These are phyloP conservation scores for Zaprionus lineosus DNA, from an alignment of 2,888 invertebrate species.

Conservation along the genomic window DNA sequence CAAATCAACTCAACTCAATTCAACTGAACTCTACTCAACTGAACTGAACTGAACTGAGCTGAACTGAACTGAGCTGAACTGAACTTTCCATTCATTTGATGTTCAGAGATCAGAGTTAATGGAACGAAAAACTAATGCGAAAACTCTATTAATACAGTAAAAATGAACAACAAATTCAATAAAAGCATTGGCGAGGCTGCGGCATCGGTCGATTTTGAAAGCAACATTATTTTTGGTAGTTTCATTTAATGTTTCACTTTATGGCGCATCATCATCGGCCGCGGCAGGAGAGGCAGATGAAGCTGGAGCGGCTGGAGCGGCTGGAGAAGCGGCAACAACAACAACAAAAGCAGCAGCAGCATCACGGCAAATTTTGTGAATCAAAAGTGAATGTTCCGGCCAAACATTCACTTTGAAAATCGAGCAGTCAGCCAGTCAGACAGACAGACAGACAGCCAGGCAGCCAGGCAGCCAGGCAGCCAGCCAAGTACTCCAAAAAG, in stretches of 20 bases:
- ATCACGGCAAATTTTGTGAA: conserved; percentile 24
- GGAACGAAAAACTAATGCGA: conserved; percentile 25
- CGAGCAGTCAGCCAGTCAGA: conserved; percentile 52
- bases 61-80: too few relatives aligned
- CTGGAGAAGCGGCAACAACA: too few relatives aligned
- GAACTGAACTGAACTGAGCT: too few relatives aligned
- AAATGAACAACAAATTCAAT: conserved; percentile 29
- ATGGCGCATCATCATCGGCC: conserved; percentile 64
- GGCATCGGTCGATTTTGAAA: conserved; percentile 48
- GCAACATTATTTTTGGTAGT: conserved; percentile 53
- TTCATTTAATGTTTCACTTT: conserved; percentile 53
- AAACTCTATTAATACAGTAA: conserved; percentile 33
- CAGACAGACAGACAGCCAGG: conserved; percentile 58
- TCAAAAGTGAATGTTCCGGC: conserved; percentile 65
- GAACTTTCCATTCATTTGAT: too few relatives aligned
- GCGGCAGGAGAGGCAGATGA: too few relatives aligned
- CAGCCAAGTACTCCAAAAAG: conserved; percentile 26
- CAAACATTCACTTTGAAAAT: conserved; percentile 65
- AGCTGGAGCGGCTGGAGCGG: too few relatives aligned
- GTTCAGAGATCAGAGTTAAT: too few relatives aligned
- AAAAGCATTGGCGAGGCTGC: conserved; percentile 37
- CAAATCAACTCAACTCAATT: too few relatives aligned
- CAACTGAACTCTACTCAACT: too few relatives aligned
- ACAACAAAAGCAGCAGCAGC: too few relatives aligned
- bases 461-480: conserved; percentile 64